phyloP scores from a whole-genome alignment of 2,113 vertebrate species.

The Calidris pygmaea region DNA sequence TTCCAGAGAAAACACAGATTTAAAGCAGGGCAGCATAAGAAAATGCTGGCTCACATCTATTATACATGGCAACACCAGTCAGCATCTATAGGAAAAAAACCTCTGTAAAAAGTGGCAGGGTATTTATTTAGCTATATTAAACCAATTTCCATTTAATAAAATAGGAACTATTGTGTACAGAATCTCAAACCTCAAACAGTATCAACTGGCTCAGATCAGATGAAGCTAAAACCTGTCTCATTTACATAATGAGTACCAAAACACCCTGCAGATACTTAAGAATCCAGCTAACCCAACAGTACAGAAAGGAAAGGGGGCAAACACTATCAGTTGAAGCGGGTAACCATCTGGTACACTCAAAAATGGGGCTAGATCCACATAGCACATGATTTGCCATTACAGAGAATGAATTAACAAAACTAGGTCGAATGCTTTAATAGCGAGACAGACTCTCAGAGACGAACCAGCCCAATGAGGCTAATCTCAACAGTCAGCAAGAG shows the following conservation, averaged over 20 bases:
- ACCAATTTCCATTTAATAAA: neutral
- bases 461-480: neutral
- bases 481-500: neutral
- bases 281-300: neutral
- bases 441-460: neutral
- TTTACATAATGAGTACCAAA: neutral
- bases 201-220: neutral
- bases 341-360: neutral
- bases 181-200: neutral
- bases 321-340: accelerated
- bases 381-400: neutral
- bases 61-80: neutral
- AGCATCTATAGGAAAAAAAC: neutral
- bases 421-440: accelerated
- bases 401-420: neutral
- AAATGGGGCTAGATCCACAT: neutral
- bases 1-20: neutral
- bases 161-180: neutral
- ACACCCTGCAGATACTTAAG: neutral
- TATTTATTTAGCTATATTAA: neutral
- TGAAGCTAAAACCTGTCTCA: neutral
- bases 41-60: neutral
- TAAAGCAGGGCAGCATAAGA: neutral
- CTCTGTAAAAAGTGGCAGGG: neutral
- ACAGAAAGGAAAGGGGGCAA: neutral